Base-by-base conservation (phyloP, 1,140 invertebrate species). In the Drosophila persimilis region DNA sequence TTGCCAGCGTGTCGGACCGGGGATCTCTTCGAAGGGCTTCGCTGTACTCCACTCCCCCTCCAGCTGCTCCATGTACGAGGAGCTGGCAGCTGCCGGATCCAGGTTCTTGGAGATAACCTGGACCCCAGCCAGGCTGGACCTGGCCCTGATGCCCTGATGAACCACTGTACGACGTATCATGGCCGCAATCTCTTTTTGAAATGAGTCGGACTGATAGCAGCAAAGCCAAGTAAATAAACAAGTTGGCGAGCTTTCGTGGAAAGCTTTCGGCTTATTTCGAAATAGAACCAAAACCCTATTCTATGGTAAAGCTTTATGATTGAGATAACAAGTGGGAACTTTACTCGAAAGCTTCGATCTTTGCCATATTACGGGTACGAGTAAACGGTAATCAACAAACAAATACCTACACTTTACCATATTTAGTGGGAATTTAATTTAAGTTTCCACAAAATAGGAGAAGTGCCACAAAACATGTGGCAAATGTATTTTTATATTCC, bases 1-100 rank as follows among this genome's bases (percentile, higher is more conserved):
- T 58, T 83, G 50, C 67, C 73, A 77, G n/a, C 50, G 71, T 7
- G 67, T 61, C 9, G 81, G 80, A 6, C 83, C 78, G 4, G 89
- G 86, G 17, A 89, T 17, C 7, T 73, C 47, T 2, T 60, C 24
- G 22, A 69, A 89, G 0, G 83, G 60, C 22, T 67, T 69, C 0
- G 73, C 89, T 1, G 17, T 29, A 11, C 53, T 17, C 89, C 89
- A 90, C 62, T 89, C 83, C 6, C 48, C 8, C 11, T 69, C 52
- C 35, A 79, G 22, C n/a, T 55, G 56, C 6, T 69, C 39, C 11
- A 65, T 8, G 48, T 69, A 77, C 0, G 71, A 73, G 11, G 9
- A 13, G 35, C 4, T 63, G 13, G 43, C 44, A 51, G n/a, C 53
- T n/a, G 53, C 45, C 9, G 53, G 15, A 29, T 41, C 17, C 47